These are phyloP conservation scores for Cyanoderma ruficeps DNA, from an alignment of 2,113 vertebrate genomes.

Conservation along the genomic window DNA sequence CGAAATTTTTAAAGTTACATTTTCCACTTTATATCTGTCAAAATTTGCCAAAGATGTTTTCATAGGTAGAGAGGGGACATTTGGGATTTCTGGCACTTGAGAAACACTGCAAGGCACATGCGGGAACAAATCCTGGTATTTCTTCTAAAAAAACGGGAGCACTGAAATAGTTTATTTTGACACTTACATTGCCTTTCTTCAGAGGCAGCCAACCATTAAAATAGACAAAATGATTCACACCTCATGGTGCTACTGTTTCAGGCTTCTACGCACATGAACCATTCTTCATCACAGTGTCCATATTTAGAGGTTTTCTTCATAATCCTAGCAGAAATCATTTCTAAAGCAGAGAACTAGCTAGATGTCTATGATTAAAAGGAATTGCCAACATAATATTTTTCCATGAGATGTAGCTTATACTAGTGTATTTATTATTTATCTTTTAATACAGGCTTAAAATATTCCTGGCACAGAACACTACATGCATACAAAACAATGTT, in stretches of 20 bases:
- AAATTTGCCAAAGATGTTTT: background rate
- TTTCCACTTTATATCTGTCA: background rate
- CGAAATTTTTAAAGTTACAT: background rate
- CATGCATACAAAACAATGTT: background rate
- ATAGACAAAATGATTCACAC: slow-evolving; percentile 19
- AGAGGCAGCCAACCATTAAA: slow-evolving; percentile 22
- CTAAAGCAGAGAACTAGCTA: background rate
- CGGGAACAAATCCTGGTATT: background rate
- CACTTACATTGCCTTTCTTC: slow-evolving; percentile 29
- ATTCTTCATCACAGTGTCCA: background rate
- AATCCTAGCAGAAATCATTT: background rate
- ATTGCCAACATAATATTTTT: background rate
- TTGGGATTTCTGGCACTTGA: background rate
- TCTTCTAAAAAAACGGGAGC: background rate
- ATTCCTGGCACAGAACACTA: background rate
- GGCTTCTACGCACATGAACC: background rate
- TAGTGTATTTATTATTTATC: background rate
- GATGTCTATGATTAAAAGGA: background rate
- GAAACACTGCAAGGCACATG: background rate
- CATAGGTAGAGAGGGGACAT: background rate
- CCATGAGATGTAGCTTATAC: background rate
- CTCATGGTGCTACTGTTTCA: background rate
- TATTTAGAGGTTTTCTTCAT: background rate
- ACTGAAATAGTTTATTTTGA: slow-evolving; percentile 34
- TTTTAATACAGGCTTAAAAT: background rate